Evolutionary conservation across 2,113 vertebrate genomes (phyloP).

Genomic region (Bufo bufo): DNA sequence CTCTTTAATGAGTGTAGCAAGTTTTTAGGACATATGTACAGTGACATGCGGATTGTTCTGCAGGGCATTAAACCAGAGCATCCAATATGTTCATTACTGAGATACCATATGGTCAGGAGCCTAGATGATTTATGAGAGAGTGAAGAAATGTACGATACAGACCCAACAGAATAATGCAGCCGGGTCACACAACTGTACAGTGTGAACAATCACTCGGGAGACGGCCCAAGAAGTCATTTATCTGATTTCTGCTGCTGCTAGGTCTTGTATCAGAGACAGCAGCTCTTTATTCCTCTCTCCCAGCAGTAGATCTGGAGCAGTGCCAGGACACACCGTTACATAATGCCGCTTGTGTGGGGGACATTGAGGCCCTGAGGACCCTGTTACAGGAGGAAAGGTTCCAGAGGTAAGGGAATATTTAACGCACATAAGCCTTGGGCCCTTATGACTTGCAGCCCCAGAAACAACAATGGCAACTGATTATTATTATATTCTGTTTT

Average conservation of each 20-base stretch:
- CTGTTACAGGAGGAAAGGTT: conserved; percentile 87
- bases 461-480: not conserved
- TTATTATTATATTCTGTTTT: no score
- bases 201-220: not conserved
- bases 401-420: conserved; percentile 71
- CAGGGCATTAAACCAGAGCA: not conserved
- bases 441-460: not conserved
- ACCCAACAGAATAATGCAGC: not conserved
- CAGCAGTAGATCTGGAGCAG: conserved; percentile 88
- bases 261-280: not conserved
- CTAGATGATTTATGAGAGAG: conserved; percentile 5
- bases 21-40: not conserved
- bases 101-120: not conserved
- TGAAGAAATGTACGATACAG: not conserved
- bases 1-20: not conserved
- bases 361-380: conserved; percentile 83
- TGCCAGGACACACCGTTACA: conserved; percentile 88
- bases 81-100: conserved; percentile 16
- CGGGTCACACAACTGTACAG: not conserved
- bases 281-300: not conserved
- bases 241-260: conserved; percentile 11
- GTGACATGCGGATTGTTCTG: not conserved
- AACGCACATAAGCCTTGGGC: not conserved
- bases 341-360: conserved; percentile 88
- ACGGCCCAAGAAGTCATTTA: not conserved